Percentiles rank a stretch among this genome's conserved stretches.
These are phyloP conservation scores for Erynnis tages DNA, from an alignment of 2,888 invertebrate species.

Conservation along the genomic window DNA sequence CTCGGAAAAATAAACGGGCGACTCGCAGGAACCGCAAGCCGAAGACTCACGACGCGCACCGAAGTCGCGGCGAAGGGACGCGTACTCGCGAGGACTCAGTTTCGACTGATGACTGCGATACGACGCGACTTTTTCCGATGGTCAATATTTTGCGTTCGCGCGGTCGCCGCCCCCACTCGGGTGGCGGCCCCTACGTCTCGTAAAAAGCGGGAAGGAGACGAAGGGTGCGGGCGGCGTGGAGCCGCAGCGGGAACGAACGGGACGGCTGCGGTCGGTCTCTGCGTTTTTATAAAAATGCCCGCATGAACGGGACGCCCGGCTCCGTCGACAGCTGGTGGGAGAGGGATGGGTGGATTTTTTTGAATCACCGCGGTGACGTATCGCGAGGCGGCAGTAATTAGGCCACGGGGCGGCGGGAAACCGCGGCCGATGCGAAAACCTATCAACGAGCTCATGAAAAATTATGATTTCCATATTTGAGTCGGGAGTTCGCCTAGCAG, in stretches of 20 bases:
- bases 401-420: conserved; percentile 80
- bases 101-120: conserved; percentile 82
- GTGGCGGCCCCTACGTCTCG: conserved; percentile 79
- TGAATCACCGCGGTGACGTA: conserved; percentile 78
- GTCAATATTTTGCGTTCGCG: conserved; percentile 83
- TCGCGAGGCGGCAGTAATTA: conserved; percentile 78
- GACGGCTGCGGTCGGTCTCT: conserved; percentile 76
- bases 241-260: conserved; percentile 73
- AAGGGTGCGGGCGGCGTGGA: conserved; percentile 72
- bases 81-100: conserved; percentile 76
- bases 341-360: conserved; percentile 77
- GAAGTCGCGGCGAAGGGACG: conserved; percentile 71
- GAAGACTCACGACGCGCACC: conserved; percentile 77
- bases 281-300: conserved; percentile 81
- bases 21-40: conserved; percentile 72
- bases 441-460: conserved; percentile 81
- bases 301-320: conserved; percentile 65
- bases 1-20: conserved; percentile 69
- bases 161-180: conserved; percentile 78
- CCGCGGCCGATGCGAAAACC: conserved; percentile 78
- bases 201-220: conserved; percentile 83
- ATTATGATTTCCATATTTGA: conserved; percentile 77
- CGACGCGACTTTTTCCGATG: conserved; percentile 82
- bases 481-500: conserved; percentile 50
- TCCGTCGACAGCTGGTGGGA: conserved; percentile 50